Evolutionary conservation across 1,140 invertebrate species (phyloP), one percentile per base, ranked within the genome.

Genomic region (Laupala kohalensis): DNA sequence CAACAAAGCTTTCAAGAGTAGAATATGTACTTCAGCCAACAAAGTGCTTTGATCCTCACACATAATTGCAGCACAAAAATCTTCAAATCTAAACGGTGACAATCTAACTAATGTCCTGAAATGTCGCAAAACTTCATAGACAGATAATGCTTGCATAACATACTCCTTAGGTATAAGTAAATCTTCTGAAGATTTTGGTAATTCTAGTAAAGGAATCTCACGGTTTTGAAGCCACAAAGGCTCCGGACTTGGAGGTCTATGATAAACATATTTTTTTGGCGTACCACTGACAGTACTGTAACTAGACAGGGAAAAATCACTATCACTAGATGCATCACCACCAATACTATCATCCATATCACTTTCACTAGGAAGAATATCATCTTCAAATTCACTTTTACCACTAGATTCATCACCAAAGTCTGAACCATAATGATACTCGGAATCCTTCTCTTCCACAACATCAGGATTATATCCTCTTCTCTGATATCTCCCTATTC

Each of bases 61-160:
- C 70, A 90, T 84, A n/a, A 98, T 77, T 30, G 94, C 92, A 9
- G 93, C 92, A 85, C 95, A 96, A 79, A 98, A 93, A 81, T 98
- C 96, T 85, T 98, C 97, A 80, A 98, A 90, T 73, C 94, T 87
- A 82, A 97, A 98, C 66, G 94, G 95, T 19, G 95, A 96, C 5
- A 99, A 82, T 70, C 96, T 85, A 6, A 98, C 89, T 74, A 96
- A 85, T 76, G 91, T 91, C 75, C 92, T 86, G 80, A 97, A 98
- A 78, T 95, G 92, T 75, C 95, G 85, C 29, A 98, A 81, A 23
- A 97, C 92, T 86, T 99, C 97, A 83, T 98, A 98, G 72, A 98
- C 88, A 74, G 90, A 89, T 25, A 95, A 81, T 25, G 89, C 88
- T 77, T 89, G 85, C 85, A 98, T 87, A 15, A 95, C 84, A 76